These are phyloP conservation scores for Melanaphis sacchari DNA, from an alignment of 1,140 invertebrate genomes.

Conservation along the genomic window DNA sequence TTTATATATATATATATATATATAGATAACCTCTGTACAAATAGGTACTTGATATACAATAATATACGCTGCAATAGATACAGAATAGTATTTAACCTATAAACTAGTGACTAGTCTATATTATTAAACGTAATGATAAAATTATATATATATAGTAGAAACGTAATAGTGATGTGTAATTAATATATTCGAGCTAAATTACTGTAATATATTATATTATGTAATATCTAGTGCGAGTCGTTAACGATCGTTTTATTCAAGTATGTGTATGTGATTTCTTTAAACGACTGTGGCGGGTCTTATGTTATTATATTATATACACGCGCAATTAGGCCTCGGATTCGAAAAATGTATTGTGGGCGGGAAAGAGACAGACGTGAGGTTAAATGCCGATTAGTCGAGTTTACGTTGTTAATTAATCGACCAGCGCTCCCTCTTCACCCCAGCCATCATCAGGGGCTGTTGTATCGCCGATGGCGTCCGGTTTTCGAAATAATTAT, in stretches of 20 bases:
- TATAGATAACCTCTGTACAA: too few species aligned
- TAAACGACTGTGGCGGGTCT: slow-evolving; percentile 7
- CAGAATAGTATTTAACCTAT: background rate
- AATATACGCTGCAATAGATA: background rate
- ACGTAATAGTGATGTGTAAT: slow-evolving; percentile 16
- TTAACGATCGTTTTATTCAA: slow-evolving; percentile 23
- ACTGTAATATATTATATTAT: background rate
- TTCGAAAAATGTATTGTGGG: background rate
- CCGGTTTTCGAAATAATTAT: slow-evolving; percentile 21
- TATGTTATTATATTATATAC: slow-evolving; percentile 4
- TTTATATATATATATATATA: too few species aligned
- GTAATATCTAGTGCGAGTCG: background rate
- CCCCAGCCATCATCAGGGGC: background rate
- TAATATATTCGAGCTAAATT: background rate
- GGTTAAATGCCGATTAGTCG: slow-evolving; percentile 45
- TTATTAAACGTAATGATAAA: background rate
- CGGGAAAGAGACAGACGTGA: background rate
- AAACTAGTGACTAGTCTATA: background rate
- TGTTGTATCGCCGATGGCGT: background rate
- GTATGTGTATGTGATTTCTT: slow-evolving; percentile 18
- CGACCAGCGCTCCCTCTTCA: background rate
- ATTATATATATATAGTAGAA: background rate
- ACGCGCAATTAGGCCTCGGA: background rate
- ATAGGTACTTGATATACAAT: background rate
- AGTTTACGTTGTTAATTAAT: slow-evolving; percentile 50